Evolutionary conservation across 2,113 vertebrate species (phyloP).

Genomic region (Plestiodon gilberti): DNA sequence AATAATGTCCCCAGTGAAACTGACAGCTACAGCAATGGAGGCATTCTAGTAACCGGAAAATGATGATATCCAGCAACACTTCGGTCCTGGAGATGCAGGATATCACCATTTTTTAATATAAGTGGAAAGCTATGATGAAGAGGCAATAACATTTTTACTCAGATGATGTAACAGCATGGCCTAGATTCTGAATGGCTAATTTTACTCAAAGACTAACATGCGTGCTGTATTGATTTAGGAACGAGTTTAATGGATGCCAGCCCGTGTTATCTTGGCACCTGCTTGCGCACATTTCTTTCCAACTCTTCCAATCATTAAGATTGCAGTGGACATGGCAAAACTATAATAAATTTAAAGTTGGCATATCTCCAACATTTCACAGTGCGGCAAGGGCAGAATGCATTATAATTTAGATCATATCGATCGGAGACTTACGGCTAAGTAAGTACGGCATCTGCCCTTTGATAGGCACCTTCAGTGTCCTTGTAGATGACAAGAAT

Average conservation of each 20-base stretch:
- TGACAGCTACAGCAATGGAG: too few relatives aligned
- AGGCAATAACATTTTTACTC: not conserved
- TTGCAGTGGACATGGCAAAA: not conserved
- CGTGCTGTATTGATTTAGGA: not conserved
- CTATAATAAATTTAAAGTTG: not conserved
- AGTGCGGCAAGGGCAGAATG: not conserved
- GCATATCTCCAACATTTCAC: not conserved
- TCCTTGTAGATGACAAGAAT: not conserved
- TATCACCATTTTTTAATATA: too few relatives aligned
- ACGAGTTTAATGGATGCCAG: not conserved
- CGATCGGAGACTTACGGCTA: not conserved
- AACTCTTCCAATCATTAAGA: not conserved
- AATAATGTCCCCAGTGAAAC: too few relatives aligned
- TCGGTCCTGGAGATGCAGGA: too few relatives aligned
- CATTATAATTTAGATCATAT: not conserved
- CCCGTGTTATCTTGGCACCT: not conserved
- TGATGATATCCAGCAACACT: too few relatives aligned
- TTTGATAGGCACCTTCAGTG: not conserved
- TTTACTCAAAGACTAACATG: rapidly evolving
- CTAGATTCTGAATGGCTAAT: not conserved
- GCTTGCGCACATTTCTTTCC: not conserved
- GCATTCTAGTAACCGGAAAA: too few relatives aligned
- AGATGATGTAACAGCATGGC: not conserved
- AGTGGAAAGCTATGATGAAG: too few relatives aligned
- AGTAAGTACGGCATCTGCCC: conserved; percentile 1